These are phyloP conservation scores for Ormyrus labotus DNA, from an alignment of 2,888 invertebrate genomes.

Conservation along the genomic window DNA sequence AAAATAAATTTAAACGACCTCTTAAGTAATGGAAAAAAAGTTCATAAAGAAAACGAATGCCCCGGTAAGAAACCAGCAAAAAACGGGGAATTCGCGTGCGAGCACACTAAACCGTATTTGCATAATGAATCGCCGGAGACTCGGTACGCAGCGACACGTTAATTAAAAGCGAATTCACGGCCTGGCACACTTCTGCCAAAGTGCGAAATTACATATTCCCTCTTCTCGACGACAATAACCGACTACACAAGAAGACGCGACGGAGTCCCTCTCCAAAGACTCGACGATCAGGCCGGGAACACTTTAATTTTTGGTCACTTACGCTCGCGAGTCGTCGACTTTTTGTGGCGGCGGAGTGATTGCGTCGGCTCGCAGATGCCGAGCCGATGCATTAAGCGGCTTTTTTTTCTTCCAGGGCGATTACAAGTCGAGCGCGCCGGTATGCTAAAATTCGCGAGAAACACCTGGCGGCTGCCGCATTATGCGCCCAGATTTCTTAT, in stretches of 20 bases:
- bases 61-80: not conserved
- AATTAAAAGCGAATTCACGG: slow-evolving; percentile 38
- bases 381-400: not conserved
- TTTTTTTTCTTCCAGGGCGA: not conserved
- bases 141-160: not conserved
- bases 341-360: not conserved
- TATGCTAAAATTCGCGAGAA: slow-evolving; percentile 18
- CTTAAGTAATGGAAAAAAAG: no score
- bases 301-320: slow-evolving; percentile 16
- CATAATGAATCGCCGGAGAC: not conserved
- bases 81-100: not conserved
- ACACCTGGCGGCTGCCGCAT: slow-evolving; percentile 6
- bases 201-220: slow-evolving; percentile 32
- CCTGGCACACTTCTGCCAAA: slow-evolving; percentile 38
- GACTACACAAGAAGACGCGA: not conserved
- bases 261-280: not conserved
- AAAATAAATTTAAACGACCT: no score
- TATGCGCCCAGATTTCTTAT: slow-evolving; percentile 9
- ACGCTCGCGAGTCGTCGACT: not conserved
- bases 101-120: not conserved
- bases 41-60: not conserved
- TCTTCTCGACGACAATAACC: slow-evolving; percentile 34
- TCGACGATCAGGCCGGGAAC: not conserved
- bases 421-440: not conserved
- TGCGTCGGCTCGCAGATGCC: slow-evolving; percentile 24